phyloP scores from a whole-genome alignment of 2,797 vertebrate genomes.

The Catostomus latipinnis region DNA sequence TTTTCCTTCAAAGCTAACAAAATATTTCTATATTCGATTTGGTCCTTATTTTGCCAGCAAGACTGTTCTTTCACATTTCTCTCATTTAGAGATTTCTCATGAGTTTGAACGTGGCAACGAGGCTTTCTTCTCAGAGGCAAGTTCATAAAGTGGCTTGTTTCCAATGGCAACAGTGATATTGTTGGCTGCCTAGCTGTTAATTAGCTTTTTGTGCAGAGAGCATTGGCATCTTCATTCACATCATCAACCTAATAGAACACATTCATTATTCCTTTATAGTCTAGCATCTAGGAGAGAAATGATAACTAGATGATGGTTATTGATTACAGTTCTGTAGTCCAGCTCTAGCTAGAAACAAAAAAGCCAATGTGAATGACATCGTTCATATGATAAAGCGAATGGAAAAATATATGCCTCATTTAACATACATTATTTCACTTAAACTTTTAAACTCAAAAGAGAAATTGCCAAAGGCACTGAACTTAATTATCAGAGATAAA shows the following conservation, averaged over 20 bases:
- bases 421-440: conserved; percentile 16
- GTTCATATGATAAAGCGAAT: not conserved
- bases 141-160: conserved; percentile 34
- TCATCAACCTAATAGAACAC: not conserved
- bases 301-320: conserved; percentile 6
- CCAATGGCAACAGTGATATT: conserved; percentile 36
- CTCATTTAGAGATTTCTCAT: conserved; percentile 32
- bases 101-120: conserved; percentile 29
- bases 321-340: not conserved
- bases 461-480: not conserved
- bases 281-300: not conserved
- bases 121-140: conserved; percentile 25
- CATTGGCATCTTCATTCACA: not conserved
- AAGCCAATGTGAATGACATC: not conserved
- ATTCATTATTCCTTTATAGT: not conserved
- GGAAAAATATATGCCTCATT: not conserved
- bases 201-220: conserved; percentile 20
- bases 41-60: conserved; percentile 10
- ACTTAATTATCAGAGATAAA: conserved; percentile 32
- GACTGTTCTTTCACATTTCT: conserved; percentile 1
- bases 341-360: not conserved
- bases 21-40: not conserved
- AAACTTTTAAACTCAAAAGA: conserved; percentile 15
- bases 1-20: not conserved
- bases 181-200: conserved; percentile 28